Evolutionary conservation across 2,113 vertebrate genomes (phyloP).

Genomic region (Sturnira hondurensis): DNA sequence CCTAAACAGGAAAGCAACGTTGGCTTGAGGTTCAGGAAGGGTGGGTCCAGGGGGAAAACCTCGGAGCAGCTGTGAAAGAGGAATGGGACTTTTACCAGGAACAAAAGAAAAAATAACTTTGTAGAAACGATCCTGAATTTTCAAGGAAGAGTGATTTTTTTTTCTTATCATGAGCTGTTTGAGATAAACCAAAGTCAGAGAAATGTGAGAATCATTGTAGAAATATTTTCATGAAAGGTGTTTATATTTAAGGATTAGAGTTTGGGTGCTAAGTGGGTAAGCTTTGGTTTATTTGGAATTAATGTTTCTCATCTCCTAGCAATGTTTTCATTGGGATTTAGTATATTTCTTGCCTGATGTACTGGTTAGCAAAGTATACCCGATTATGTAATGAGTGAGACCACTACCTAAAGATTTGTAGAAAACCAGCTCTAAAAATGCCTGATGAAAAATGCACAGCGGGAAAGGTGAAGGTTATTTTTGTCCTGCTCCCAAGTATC

Average conservation of each 20-base stretch:
- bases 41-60: background rate
- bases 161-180: background rate
- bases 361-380: background rate
- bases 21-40: accelerated
- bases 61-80: background rate
- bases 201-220: background rate
- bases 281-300: background rate
- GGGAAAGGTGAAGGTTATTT: background rate
- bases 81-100: background rate
- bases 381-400: background rate
- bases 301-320: background rate
- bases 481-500: too few species aligned
- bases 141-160: background rate
- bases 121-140: background rate
- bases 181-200: background rate
- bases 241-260: background rate
- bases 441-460: background rate
- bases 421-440: background rate
- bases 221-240: background rate
- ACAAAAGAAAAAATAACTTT: background rate
- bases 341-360: background rate
- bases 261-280: background rate
- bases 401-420: background rate
- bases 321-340: background rate
- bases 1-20: accelerated